Percentiles rank a stretch among this genome's conserved stretches.
phyloP scores from a whole-genome alignment of 2,797 vertebrate species.

The Coccyzus lansbergi region DNA sequence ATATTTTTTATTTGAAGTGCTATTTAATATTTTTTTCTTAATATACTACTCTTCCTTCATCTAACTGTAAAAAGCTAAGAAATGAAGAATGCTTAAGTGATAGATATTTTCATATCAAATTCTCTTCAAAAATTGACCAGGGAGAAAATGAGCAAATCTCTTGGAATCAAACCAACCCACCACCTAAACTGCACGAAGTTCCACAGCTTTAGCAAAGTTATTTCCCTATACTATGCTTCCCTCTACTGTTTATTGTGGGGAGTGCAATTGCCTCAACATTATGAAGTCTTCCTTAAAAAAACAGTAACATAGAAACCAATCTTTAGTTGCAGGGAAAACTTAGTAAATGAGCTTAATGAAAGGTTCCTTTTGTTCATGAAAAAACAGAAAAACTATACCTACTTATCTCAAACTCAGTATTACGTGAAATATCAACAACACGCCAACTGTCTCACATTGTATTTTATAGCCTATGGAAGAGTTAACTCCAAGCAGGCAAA shows the following conservation, averaged over 20 bases:
- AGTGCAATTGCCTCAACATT: background rate
- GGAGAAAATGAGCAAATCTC: background rate
- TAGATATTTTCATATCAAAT: background rate
- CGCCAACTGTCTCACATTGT: background rate
- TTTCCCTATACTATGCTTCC: background rate
- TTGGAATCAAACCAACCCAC: background rate
- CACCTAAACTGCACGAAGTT: accelerated
- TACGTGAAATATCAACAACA: background rate
- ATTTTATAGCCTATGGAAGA: background rate
- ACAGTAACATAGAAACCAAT: background rate
- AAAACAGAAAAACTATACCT: background rate
- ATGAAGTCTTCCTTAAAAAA: background rate
- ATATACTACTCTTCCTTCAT: background rate
- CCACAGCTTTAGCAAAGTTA: background rate
- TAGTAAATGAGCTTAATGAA: background rate
- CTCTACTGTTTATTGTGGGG: background rate
- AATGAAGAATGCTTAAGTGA: background rate
- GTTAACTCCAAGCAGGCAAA: background rate
- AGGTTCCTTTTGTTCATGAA: background rate
- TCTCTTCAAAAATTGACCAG: background rate
- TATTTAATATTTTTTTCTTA: background rate
- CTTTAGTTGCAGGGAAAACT: background rate
- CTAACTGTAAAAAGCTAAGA: background rate
- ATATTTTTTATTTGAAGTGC: background rate
- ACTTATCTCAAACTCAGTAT: background rate